Evolutionary conservation across 2,113 vertebrate species (phyloP).

Genomic region (Marcusenius ussheri): DNA sequence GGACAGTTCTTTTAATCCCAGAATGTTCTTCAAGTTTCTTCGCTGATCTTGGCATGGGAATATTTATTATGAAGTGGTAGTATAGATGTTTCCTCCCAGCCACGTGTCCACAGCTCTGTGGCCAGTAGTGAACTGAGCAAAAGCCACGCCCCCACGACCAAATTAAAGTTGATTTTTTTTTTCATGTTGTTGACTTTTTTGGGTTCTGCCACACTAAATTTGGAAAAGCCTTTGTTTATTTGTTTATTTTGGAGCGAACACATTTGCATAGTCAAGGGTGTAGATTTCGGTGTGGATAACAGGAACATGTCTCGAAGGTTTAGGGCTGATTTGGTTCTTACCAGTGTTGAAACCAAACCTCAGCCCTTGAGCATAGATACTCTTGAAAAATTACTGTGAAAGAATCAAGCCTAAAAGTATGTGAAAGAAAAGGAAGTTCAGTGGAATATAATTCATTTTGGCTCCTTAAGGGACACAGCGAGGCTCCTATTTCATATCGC

Average conservation of each 20-base stretch:
- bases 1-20: background rate
- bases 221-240: background rate
- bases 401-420: background rate
- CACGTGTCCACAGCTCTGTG: background rate
- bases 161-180: background rate
- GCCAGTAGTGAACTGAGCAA: background rate
- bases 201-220: background rate
- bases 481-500: background rate
- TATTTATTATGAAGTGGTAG: background rate
- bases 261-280: background rate
- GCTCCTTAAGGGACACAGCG: background rate
- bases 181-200: background rate
- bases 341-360: background rate
- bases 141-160: background rate
- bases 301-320: background rate
- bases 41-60: background rate
- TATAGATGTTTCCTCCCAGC: background rate
- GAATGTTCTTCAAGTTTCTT: background rate
- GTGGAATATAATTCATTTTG: background rate
- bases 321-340: background rate
- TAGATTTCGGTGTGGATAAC: background rate
- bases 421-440: background rate
- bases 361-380: background rate
- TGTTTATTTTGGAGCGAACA: background rate
- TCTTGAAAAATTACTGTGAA: background rate